Base-by-base conservation (phyloP, 2,888 invertebrate species). In the Acrocyrtus sp. region DNA sequence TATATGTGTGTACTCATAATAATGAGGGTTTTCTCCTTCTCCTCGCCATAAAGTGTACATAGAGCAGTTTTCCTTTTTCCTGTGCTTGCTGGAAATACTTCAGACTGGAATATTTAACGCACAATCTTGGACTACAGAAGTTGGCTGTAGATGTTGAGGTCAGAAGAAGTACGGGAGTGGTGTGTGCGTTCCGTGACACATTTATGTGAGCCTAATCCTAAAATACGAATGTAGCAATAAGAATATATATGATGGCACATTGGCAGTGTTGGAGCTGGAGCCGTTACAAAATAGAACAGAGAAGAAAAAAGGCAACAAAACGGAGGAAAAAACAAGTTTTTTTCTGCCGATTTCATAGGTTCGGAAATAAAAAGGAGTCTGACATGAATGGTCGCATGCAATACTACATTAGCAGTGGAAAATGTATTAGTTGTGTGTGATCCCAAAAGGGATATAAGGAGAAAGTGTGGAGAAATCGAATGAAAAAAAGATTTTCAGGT, bases 191-290 rank as follows among this genome's bases (percentile, higher is more conserved):
- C 74, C 74, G 77, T 78, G 79, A 79, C 80, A 79, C 80, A 76
- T 80, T 80, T 80, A 80, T 79, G 79, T 74, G 74, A 73, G 74
- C 62, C 77, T 80, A 78, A 78, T 77, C 76, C 79, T 80, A 69
- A 80, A 77, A 78, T 80, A 79, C 78, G 76, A 75, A 78, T 45
- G 56, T 65, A 61, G 54, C 41, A 69, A 67, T 75, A 63, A 73
- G 67, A 65, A 73, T 74, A 75, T 75, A 75, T 51, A 43, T n/a
- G n/a, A n/a, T n/a, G n/a, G n/a, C n/a, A n/a, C n/a, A n/a, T n/a
- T n/a, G n/a, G n/a, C n/a, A n/a, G n/a, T n/a, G n/a, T 43, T 43
- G 43, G 51, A 41, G 22, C 39, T 15, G 22, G 47, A 41, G 56
- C 24, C 48, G 41, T 45, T 45, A 45, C 43, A 27, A 26, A 61